Evolutionary conservation across 2,113 vertebrate genomes (phyloP).

Genomic region (Cochlearius cochlearius): DNA sequence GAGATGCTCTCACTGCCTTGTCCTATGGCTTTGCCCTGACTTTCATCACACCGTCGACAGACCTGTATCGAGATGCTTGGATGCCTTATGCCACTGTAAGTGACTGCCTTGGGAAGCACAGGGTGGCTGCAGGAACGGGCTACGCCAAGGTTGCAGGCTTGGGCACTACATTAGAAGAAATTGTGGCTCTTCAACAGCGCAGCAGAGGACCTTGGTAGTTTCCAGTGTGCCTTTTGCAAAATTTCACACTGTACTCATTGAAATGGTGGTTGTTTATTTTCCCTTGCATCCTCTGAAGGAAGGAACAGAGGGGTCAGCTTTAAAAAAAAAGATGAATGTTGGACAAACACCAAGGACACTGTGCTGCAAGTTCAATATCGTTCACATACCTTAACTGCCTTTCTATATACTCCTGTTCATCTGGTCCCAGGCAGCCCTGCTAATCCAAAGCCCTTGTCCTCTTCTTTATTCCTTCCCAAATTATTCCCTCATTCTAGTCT

Average conservation of each 20-base stretch:
- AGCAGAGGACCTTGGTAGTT: background rate
- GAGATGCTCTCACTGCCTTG: background rate
- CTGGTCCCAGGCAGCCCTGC: background rate
- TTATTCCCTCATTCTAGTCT: background rate
- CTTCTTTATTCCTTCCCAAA: background rate
- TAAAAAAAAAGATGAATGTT: background rate
- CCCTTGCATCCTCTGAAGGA: background rate
- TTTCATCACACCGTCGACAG: background rate
- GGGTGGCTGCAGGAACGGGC: background rate
- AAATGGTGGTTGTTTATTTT: background rate
- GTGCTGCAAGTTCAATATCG: background rate
- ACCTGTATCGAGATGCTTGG: rapidly evolving
- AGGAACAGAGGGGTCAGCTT: background rate
- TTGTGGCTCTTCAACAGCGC: background rate
- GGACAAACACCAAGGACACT: background rate
- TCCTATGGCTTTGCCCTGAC: background rate
- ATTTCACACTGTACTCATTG: background rate
- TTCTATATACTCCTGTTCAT: background rate
- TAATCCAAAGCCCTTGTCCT: background rate
- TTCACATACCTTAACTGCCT: background rate
- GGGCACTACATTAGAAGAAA: background rate
- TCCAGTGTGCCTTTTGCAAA: background rate
- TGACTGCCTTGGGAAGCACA: background rate
- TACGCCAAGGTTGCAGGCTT: background rate
- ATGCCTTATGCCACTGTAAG: background rate